These are phyloP conservation scores for Sylvilagus bachmani DNA, from an alignment of 2,113 vertebrate species.

Conservation along the genomic window DNA sequence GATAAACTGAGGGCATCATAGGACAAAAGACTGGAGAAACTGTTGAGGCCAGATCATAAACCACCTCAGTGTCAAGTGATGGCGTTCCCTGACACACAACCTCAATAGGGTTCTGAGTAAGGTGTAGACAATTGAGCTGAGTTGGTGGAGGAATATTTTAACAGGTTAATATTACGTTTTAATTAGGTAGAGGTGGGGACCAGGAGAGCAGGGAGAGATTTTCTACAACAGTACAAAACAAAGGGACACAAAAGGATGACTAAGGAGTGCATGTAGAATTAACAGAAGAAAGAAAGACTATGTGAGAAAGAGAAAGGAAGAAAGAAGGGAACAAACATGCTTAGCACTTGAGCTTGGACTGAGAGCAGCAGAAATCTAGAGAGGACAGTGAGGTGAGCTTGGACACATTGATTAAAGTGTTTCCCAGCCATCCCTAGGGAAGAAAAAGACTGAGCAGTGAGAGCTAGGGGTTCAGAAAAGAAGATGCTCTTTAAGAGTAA, in stretches of 20 bases:
- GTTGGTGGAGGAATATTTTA: not conserved
- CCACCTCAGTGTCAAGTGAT: not conserved
- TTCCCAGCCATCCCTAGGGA: not conserved
- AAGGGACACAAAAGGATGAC: not conserved
- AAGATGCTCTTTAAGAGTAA: constrained; percentile 10
- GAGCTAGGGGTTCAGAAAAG: not conserved
- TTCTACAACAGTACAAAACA: not conserved
- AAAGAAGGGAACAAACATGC: not conserved
- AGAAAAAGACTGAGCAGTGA: constrained; percentile 20
- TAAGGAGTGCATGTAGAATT: not conserved
- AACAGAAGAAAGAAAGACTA: not conserved
- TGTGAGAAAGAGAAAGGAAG: not conserved
- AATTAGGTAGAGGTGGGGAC: not conserved
- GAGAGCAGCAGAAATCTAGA: not conserved
- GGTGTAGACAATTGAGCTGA: not conserved
- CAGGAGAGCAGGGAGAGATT: not conserved
- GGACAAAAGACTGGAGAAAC: not conserved
- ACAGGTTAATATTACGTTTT: not conserved
- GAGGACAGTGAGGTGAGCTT: not conserved
- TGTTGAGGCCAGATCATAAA: not conserved
- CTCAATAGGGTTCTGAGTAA: not conserved
- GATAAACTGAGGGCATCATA: not conserved
- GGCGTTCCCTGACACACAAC: not conserved
- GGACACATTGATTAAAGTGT: not conserved
- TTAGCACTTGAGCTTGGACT: not conserved